Conservation (phyloP, 2,888 invertebrate genomes). For the Orthosia incerta region DNA sequence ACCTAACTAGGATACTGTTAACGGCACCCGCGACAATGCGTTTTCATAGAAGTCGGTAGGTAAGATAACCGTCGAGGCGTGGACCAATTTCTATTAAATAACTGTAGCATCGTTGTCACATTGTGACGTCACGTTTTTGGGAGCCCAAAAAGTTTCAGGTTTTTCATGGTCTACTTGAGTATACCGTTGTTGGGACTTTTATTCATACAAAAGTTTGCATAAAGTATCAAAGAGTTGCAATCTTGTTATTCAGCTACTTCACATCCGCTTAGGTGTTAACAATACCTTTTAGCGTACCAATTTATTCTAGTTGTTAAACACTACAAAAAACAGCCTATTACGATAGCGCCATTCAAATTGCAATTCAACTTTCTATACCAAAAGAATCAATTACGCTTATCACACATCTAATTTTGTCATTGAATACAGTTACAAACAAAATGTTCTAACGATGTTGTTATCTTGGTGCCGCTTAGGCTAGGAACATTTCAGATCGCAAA, state of each 20-base stretch:
- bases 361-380: conserved; percentile 41
- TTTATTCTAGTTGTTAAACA: conserved; percentile 40
- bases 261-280: conserved; percentile 49
- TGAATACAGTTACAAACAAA: conserved; percentile 58
- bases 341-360: conserved; percentile 40
- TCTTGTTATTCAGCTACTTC: conserved; percentile 41
- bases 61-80: too few species aligned
- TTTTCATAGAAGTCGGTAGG: too few species aligned
- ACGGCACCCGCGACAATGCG: too few species aligned
- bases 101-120: neutral
- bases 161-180: neutral
- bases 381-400: conserved; percentile 62
- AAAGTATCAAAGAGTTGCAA: conserved; percentile 26
- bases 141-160: neutral
- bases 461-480: conserved; percentile 57
- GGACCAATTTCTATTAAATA: too few species aligned
- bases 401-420: conserved; percentile 47
- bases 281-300: conserved; percentile 47
- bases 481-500: conserved; percentile 73
- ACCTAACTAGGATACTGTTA: too few species aligned
- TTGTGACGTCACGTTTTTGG: neutral
- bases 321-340: conserved; percentile 37
- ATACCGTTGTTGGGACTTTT: neutral
- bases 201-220: conserved; percentile 2
- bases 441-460: conserved; percentile 49